phyloP scores from a whole-genome alignment of 2,113 vertebrate species.

The Tautogolabrus adspersus region DNA sequence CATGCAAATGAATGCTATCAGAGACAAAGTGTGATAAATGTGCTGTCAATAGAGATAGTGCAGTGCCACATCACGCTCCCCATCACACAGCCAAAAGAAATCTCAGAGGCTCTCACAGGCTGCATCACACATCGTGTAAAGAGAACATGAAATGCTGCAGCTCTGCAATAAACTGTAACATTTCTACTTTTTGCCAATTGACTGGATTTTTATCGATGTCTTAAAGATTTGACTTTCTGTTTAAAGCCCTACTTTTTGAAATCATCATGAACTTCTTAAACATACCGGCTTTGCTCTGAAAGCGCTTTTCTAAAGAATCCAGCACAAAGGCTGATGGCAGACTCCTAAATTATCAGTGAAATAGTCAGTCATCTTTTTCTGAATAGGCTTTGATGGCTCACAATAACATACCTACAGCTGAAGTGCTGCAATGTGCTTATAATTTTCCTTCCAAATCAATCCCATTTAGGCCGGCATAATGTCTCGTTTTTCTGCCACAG shows the following conservation, averaged over 20 bases:
- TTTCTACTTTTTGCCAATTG: conserved; percentile 10
- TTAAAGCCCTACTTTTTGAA: conserved; percentile 19
- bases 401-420: conserved; percentile 53
- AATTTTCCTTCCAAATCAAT: conserved; percentile 60
- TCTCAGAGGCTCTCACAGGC: conserved; percentile 45
- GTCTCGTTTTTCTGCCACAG: conserved; percentile 30
- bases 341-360: conserved; percentile 38
- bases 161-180: conserved; percentile 28
- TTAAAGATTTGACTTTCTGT: conserved; percentile 17
- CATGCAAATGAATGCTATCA: conserved; percentile 72
- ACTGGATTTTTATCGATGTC: not conserved
- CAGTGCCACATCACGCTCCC: conserved; percentile 56
- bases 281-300: conserved; percentile 2
- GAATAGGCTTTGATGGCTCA: conserved; percentile 51
- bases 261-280: conserved; percentile 5
- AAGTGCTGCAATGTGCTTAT: conserved; percentile 43
- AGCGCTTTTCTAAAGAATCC: conserved; percentile 9
- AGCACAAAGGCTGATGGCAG: conserved; percentile 35
- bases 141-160: conserved; percentile 40
- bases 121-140: conserved; percentile 38
- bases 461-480: conserved; percentile 52
- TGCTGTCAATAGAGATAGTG: conserved; percentile 74
- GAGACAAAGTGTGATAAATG: conserved; percentile 80
- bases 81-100: conserved; percentile 55
- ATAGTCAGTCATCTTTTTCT: conserved; percentile 43